phyloP scores from a whole-genome alignment of 1,140 invertebrate species.

The Pissodes strobi region DNA sequence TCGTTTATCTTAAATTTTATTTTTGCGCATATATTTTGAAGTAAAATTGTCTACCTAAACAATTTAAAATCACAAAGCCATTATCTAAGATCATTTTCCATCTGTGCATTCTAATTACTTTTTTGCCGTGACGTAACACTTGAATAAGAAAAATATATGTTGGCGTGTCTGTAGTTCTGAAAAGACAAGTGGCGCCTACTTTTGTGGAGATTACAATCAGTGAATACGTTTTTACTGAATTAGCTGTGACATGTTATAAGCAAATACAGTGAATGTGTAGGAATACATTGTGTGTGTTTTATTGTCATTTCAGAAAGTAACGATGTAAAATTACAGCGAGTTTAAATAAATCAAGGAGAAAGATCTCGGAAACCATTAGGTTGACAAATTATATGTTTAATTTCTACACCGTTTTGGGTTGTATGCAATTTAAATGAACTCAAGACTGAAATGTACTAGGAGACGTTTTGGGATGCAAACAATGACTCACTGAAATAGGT shows the following conservation, averaged over 20 bases:
- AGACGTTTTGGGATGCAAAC: too few species aligned
- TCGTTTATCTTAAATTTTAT: too few species aligned
- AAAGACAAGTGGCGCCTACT: conserved; percentile 8
- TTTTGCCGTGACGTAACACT: neutral
- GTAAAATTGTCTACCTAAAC: too few species aligned
- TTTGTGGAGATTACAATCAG: neutral
- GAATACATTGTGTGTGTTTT: conserved; percentile 10
- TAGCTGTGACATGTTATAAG: conserved; percentile 2
- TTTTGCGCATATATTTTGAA: too few species aligned
- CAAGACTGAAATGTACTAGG: too few species aligned
- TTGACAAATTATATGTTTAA: conserved; percentile 6
- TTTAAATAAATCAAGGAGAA: neutral
- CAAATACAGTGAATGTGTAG: conserved; percentile 9
- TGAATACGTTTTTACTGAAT: conserved; percentile 7
- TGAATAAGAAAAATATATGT: neutral
- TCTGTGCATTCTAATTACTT: too few species aligned
- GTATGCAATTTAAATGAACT: neutral
- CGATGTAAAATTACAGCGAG: neutral
- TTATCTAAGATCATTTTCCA: too few species aligned
- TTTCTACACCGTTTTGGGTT: conserved; percentile 4
- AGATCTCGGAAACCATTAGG: conserved; percentile 3
- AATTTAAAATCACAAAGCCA: too few species aligned
- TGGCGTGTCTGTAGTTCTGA: conserved; percentile 3
- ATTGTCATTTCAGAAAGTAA: conserved; percentile 4
- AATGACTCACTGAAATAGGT: too few species aligned